A percentile compares a stretch with the other conserved stretches of the same genome.
phyloP scores from a whole-genome alignment of 2,797 vertebrate genomes.

The Cyclopterus lumpus region DNA sequence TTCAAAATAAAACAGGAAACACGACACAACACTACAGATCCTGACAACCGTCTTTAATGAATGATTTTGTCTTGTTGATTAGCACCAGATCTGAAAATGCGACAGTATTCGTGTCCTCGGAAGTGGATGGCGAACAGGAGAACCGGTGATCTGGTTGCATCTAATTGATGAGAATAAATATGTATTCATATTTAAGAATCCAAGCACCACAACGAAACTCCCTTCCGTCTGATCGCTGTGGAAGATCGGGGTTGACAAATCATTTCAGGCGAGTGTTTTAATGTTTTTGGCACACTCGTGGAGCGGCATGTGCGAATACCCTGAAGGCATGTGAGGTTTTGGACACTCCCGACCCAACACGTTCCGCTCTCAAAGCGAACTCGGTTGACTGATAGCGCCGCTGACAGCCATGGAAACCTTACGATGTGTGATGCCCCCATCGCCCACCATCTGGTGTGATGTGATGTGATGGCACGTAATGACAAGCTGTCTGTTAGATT shows the following conservation, averaged over 20 bases:
- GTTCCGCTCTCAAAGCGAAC: constrained; percentile 21
- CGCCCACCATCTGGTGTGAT: constrained; percentile 40
- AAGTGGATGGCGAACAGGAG: neutral
- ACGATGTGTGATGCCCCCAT: constrained; percentile 40
- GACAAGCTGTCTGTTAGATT: constrained; percentile 64
- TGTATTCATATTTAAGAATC: neutral
- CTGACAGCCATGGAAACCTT: constrained; percentile 54
- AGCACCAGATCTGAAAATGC: neutral
- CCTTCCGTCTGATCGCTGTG: neutral
- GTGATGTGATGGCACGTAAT: constrained; percentile 54
- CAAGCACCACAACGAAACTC: neutral
- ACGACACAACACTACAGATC: too few species aligned
- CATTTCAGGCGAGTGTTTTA: neutral
- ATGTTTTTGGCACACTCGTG: neutral
- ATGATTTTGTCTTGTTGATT: neutral
- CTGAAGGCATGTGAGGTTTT: constrained; percentile 3
- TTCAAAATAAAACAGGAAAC: too few species aligned
- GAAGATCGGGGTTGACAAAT: neutral
- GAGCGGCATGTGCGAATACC: neutral
- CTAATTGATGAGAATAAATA: neutral
- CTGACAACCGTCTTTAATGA: too few species aligned
- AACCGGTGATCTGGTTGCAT: neutral
- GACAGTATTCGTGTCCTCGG: neutral
- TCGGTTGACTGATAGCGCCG: constrained; percentile 16
- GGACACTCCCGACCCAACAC: constrained; percentile 11